Base-by-base conservation (phyloP, 2,888 invertebrate species). In the Eristalinus sepulchralis region DNA sequence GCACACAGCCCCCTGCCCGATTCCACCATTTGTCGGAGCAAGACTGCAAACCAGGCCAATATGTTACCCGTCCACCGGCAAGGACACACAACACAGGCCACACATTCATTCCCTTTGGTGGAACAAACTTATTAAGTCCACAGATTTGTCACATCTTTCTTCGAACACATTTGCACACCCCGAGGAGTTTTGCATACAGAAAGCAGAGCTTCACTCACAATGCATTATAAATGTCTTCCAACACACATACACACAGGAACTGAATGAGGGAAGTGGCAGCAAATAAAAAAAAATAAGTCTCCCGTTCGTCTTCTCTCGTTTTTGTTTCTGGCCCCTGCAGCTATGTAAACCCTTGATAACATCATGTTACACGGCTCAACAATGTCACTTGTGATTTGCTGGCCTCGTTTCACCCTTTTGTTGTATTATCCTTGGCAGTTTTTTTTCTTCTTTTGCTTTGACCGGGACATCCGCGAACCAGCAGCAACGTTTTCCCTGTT, bases 381-480 rank as follows among this genome's bases (percentile, higher is more conserved):
- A 86, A 83, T 86, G 86, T 86, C 86, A 86, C 86, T 86, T 86
- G 83, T 86, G 86, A 86, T 86, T 86, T 86, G 78, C 83, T 83
- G 86, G 86, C 86, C 83, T 83, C 57, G 78, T 83, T 83, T 75
- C 55, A 66, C 79, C 78, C 77, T 78, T 73, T 86, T 79, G 70
- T 75, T 62, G 72, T 47, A 78, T 68, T 83, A 78, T 83, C 83
- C 83, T 83, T 77, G 78, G 78, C 34, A 63, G 63, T 73, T 72
- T 67, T 68, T 33, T 68, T 11, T 63, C 47, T 60, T 71, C 71
- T 24, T 71, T 67, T 60, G 60, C 55, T 57, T 33, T 66, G 20
- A 20, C 22, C 53, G 20, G 53, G 4, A 47, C 24, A 20, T 13
- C 33, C 17, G 47, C 47, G 47, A 47, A 47, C 17, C 17, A 17